Evolutionary conservation across 2,888 invertebrate genomes (phyloP).

Genomic region (Uloborus plumipes): DNA sequence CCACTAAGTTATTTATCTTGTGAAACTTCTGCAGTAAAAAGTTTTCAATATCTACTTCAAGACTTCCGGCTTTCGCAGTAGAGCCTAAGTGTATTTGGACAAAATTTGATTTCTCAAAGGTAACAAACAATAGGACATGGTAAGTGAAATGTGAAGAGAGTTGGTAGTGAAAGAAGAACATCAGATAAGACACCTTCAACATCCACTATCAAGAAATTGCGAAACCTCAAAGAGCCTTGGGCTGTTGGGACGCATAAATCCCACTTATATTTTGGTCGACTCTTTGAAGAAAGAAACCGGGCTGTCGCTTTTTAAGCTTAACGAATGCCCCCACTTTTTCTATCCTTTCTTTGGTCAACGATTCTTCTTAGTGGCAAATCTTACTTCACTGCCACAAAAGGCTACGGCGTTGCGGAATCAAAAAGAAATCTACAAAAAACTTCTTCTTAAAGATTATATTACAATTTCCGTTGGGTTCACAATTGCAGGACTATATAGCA

Average conservation of each 20-base stretch:
- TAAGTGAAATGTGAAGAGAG: neutral
- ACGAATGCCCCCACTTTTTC: conserved; percentile 17
- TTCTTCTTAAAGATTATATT: conserved; percentile 45
- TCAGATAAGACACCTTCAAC: conserved; percentile 30
- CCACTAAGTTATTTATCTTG: no score
- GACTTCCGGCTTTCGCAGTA: conserved; percentile 1
- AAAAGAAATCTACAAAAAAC: conserved; percentile 14
- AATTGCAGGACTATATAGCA: conserved; percentile 36
- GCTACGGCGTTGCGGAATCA: neutral
- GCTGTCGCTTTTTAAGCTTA: conserved; percentile 31
- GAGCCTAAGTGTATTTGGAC: conserved; percentile 1
- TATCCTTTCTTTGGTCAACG: no score
- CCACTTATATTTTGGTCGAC: conserved; percentile 42
- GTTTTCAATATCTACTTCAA: neutral
- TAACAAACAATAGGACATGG: neutral
- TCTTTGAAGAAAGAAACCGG: conserved; percentile 10
- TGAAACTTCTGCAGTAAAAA: no score
- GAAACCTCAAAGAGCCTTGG: conserved; percentile 16
- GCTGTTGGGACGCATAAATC: conserved; percentile 38
- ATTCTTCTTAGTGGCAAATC: neutral
- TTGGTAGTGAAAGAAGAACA: neutral
- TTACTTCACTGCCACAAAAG: conserved; percentile 28
- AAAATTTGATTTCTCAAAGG: conserved; percentile 37
- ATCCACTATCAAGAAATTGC: neutral
- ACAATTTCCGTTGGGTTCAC: conserved; percentile 53